phyloP scores from a whole-genome alignment of 2,113 vertebrate species.

The Stegastes partitus region DNA sequence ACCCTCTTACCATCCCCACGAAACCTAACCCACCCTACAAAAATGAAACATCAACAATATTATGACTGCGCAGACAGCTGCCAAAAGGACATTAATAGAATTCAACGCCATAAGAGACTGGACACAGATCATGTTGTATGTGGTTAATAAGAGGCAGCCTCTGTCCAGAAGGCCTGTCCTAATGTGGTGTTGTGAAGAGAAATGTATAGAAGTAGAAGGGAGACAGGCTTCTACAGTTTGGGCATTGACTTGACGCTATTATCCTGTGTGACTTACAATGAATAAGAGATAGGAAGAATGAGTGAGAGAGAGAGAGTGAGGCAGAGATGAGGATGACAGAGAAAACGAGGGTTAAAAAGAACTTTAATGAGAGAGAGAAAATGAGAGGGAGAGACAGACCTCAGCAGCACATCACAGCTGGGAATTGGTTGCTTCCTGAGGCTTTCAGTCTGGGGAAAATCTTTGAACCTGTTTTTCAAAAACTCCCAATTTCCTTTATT shows the following conservation, averaged over 20 bases:
- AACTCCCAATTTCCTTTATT: constrained; percentile 41
- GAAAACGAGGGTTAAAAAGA: constrained; percentile 48
- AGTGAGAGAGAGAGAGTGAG: background rate
- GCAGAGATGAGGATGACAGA: background rate
- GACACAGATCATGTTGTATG: constrained; percentile 48
- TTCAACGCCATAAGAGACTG: constrained; percentile 46
- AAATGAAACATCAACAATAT: constrained; percentile 37
- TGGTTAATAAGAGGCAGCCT: constrained; percentile 41
- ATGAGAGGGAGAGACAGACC: constrained; percentile 41
- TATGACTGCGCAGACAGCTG: constrained; percentile 52
- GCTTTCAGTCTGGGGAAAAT: constrained; percentile 31
- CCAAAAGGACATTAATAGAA: constrained; percentile 64
- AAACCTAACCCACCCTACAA: constrained; percentile 19
- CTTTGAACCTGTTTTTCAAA: constrained; percentile 49
- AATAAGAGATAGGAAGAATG: constrained; percentile 35
- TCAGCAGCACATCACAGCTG: constrained; percentile 46
- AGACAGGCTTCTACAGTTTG: constrained; percentile 30
- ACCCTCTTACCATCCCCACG: background rate
- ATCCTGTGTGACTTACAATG: constrained; percentile 45
- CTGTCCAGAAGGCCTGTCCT: constrained; percentile 39
- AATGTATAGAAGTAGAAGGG: constrained; percentile 17
- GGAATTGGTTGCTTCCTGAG: constrained; percentile 38
- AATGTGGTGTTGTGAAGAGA: constrained; percentile 21
- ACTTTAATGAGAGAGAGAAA: constrained; percentile 55
- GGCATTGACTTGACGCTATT: constrained; percentile 43